Evolutionary conservation across 1,140 invertebrate species (phyloP), one percentile per base, ranked within the genome.

Genomic region (Eriocheir sinensis): DNA sequence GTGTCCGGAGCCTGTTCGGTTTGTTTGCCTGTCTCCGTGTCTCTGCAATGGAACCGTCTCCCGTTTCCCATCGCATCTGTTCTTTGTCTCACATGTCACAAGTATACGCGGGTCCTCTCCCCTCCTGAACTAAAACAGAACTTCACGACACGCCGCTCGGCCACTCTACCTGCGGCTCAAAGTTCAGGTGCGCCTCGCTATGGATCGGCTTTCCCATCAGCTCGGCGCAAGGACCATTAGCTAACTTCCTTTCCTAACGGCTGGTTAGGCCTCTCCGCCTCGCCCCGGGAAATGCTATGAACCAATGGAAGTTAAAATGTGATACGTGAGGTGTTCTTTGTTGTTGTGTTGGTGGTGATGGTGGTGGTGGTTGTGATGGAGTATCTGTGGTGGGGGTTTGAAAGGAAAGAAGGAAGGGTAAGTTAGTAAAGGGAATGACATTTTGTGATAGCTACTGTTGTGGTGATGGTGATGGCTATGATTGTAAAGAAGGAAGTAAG

Each of bases 331-430:
- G n/a, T n/a, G n/a, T n/a, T n/a, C n/a, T n/a, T n/a, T n/a, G n/a
- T n/a, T n/a, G n/a, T n/a, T n/a, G n/a, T 72, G 60, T 72, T n/a
- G 60, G n/a, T 72, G 60, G n/a, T n/a, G 60, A 72, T 72, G 60
- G 44, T 48, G 44, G 44, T 72, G 60, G 44, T 48, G 44, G 44
- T n/a, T n/a, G 44, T 48, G 60, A n/a, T 72, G 60, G 21, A n/a
- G 60, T 72, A n/a, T 72, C 60, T 72, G 12, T 4, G n/a, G 60
- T n/a, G 60, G 27, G 4, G 0, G n/a, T 3, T 72, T 27, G 60
- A n/a, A n/a, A 21, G n/a, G 60, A n/a, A 72, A n/a, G 27, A 8
- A n/a, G 3, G 60, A n/a, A 72, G 60, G 60, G 3, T 53, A n/a
- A 21, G 48, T 21, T 53, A 21, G 48, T 12, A 21, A n/a, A n/a